Percentiles rank a stretch among this genome's conserved stretches.
These are phyloP conservation scores for Eristalis tenax DNA, from an alignment of 2,888 invertebrate genomes.

Conservation along the genomic window DNA sequence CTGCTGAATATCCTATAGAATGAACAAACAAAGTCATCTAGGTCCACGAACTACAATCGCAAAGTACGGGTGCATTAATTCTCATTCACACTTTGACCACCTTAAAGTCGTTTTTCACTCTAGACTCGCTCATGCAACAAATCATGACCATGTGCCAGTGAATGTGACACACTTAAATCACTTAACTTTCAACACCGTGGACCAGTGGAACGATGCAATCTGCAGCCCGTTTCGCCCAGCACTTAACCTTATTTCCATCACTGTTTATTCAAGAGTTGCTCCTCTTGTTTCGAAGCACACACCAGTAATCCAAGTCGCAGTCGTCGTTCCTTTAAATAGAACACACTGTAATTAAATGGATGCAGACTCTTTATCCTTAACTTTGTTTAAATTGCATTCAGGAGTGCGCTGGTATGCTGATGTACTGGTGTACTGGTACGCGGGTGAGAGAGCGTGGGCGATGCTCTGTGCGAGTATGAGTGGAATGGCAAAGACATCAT, in stretches of 20 bases:
- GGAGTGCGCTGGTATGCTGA: conserved; percentile 5
- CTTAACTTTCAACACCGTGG: conserved; percentile 54
- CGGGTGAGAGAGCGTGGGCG: background rate
- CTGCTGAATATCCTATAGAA: no score
- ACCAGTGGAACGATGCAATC: conserved; percentile 53
- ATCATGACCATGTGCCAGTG: conserved; percentile 65
- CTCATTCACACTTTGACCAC: background rate
- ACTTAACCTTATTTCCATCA: conserved; percentile 68
- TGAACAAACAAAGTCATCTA: no score
- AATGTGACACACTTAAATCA: conserved; percentile 65
- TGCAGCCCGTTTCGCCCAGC: conserved; percentile 42
- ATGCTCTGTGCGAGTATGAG: background rate
- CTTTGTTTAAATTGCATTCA: conserved; percentile 65
- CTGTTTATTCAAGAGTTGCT: conserved; percentile 55
- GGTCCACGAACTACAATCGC: background rate
- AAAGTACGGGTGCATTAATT: background rate
- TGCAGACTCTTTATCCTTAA: conserved; percentile 66
- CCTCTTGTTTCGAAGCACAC: conserved; percentile 54
- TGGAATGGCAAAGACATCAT: background rate
- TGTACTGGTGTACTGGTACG: background rate
- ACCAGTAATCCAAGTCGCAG: conserved; percentile 43
- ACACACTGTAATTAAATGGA: conserved; percentile 62
- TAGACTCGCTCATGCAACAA: conserved; percentile 37
- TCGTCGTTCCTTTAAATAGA: conserved; percentile 55
- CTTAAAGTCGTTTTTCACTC: background rate